phyloP scores from a whole-genome alignment of 2,113 vertebrate species.

The Tachysurus fulvidraco region DNA sequence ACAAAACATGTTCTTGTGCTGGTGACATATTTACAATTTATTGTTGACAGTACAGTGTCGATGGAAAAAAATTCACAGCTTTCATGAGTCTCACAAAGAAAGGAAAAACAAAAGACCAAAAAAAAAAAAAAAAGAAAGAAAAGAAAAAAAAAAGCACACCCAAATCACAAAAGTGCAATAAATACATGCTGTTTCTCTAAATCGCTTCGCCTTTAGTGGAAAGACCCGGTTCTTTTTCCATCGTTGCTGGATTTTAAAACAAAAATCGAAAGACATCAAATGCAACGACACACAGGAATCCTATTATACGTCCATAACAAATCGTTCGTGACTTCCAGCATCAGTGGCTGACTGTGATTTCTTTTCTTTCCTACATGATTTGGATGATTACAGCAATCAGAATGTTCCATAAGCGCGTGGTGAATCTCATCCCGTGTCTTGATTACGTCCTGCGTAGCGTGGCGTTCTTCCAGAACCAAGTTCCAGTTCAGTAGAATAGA shows the following conservation, averaged over 20 bases:
- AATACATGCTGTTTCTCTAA: slow-evolving; percentile 71
- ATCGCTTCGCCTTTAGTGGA: slow-evolving; percentile 47
- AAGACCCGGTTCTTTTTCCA: slow-evolving; percentile 55
- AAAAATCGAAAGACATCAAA: slow-evolving; percentile 44
- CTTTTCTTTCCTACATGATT: slow-evolving; percentile 54
- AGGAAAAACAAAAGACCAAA: neutral
- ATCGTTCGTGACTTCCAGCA: slow-evolving; percentile 61
- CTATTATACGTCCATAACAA: slow-evolving; percentile 51
- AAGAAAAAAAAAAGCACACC: slow-evolving; percentile 63
- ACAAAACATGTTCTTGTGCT: slow-evolving; percentile 78
- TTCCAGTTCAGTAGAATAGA: slow-evolving; percentile 37
- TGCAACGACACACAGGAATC: slow-evolving; percentile 36
- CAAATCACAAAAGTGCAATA: slow-evolving; percentile 80
- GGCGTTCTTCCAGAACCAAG: slow-evolving; percentile 19
- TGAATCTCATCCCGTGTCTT: slow-evolving; percentile 47
- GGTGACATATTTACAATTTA: slow-evolving; percentile 81
- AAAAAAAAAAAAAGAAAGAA: neutral
- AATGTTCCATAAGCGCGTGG: slow-evolving; percentile 35
- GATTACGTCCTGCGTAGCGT: slow-evolving; percentile 31
- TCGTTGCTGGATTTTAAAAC: slow-evolving; percentile 55
- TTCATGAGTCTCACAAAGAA: slow-evolving; percentile 69
- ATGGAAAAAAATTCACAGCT: slow-evolving; percentile 81
- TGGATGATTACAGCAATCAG: slow-evolving; percentile 33
- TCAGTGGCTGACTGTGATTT: slow-evolving; percentile 54
- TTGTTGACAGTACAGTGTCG: slow-evolving; percentile 74